Percentiles rank a stretch among this genome's conserved stretches.
phyloP scores from a whole-genome alignment of 2,113 vertebrate genomes.

The Echinops telfairi region DNA sequence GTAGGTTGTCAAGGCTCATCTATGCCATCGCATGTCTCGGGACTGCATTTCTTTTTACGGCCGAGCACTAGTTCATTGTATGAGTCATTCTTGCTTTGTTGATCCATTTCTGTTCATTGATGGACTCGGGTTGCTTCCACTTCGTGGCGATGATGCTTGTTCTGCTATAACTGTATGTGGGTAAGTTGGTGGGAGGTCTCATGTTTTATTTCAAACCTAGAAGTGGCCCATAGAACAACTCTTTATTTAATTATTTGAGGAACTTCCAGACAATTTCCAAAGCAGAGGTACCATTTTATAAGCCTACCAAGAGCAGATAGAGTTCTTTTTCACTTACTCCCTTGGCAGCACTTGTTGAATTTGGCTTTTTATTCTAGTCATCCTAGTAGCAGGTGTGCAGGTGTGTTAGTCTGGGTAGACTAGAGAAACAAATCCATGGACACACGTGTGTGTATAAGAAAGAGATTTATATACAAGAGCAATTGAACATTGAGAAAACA shows the following conservation, averaged over 20 bases:
- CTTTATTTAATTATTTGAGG: neutral
- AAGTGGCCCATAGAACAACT: neutral
- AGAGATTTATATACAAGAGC: too few species aligned
- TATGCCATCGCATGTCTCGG: neutral
- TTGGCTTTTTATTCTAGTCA: neutral
- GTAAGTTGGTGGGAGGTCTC: neutral
- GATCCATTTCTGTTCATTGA: neutral
- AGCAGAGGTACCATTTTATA: neutral
- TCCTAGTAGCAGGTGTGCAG: too few species aligned
- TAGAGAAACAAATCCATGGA: too few species aligned
- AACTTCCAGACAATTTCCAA: neutral
- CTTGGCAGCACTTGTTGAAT: neutral
- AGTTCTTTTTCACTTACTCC: too few species aligned
- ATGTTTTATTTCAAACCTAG: neutral
- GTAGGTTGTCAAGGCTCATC: too few species aligned
- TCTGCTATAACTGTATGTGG: neutral
- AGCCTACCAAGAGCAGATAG: neutral
- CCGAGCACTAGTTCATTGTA: neutral
- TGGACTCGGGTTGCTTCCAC: neutral
- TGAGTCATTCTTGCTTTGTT: neutral
- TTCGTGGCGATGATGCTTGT: neutral
- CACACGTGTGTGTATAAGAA: too few species aligned
- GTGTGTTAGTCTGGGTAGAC: too few species aligned
- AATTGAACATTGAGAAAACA: too few species aligned
- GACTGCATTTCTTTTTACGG: neutral